These are phyloP conservation scores for Drosophila merina DNA, from an alignment of 2,888 invertebrate genomes.

Conservation along the genomic window DNA sequence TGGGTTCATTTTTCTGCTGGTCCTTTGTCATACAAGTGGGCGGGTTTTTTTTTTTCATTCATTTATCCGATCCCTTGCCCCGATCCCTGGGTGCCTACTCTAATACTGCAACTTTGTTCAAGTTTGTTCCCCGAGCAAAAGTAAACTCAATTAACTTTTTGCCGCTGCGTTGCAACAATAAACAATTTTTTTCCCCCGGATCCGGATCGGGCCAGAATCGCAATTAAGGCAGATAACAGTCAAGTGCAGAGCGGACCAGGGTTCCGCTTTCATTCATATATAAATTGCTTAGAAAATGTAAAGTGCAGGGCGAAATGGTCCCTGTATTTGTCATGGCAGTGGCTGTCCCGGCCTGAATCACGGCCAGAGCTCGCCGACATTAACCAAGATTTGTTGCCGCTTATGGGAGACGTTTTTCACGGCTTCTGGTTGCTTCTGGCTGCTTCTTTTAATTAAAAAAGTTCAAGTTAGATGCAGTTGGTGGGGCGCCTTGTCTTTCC, in stretches of 20 bases:
- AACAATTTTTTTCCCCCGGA: constrained; percentile 65
- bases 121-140: constrained; percentile 71
- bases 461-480: constrained; percentile 67
- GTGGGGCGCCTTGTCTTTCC: constrained; percentile 20
- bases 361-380: constrained; percentile 63
- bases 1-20: constrained; percentile 37
- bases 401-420: constrained; percentile 64
- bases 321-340: constrained; percentile 71
- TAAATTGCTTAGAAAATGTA: constrained; percentile 77
- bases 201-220: constrained; percentile 50
- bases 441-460: constrained; percentile 75
- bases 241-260: constrained; percentile 63
- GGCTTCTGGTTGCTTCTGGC: constrained; percentile 49
- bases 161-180: constrained; percentile 67
- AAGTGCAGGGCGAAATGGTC: constrained; percentile 56
- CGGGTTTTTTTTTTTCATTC: constrained; percentile 50
- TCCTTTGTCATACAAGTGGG: constrained; percentile 70
- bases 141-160: constrained; percentile 80
- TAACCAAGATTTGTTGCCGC: constrained; percentile 78
- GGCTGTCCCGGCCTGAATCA: constrained; percentile 23
- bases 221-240: constrained; percentile 76
- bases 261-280: constrained; percentile 37
- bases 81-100: constrained; percentile 32
- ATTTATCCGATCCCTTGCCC: constrained; percentile 5
- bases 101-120: constrained; percentile 78